Conservation (phyloP, 2,113 vertebrate species). For the Chloropsis cyanopogon region DNA sequence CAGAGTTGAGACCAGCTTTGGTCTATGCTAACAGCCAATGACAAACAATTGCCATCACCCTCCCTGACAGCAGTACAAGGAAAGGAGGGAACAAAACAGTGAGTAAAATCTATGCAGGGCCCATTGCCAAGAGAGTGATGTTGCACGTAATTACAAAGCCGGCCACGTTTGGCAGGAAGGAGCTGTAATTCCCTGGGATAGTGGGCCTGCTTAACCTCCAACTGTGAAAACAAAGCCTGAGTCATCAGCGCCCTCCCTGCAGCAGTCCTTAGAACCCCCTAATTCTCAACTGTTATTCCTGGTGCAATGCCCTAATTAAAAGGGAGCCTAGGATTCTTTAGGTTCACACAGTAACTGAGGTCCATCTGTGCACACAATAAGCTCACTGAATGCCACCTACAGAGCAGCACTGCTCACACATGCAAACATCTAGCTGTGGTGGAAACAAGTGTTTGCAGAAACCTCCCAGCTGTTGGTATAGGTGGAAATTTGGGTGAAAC, state of each 20-base stretch:
- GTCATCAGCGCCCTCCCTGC: background rate
- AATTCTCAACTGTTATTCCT: slow-evolving; percentile 25
- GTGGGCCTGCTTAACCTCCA: slow-evolving; percentile 30
- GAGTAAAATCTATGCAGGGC: slow-evolving; percentile 52
- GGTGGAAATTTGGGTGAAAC: background rate
- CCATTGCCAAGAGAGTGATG: slow-evolving; percentile 16
- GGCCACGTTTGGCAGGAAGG: slow-evolving; percentile 32
- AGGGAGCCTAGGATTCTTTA: background rate
- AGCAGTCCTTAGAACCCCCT: background rate
- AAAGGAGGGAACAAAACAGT: slow-evolving; percentile 9
- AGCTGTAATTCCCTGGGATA: slow-evolving; percentile 22
- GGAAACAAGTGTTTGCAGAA: background rate
- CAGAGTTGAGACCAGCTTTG: background rate
- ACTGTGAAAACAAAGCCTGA: slow-evolving; percentile 30
- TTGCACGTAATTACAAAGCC: slow-evolving; percentile 17
- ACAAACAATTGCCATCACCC: slow-evolving; percentile 28
- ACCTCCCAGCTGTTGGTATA: background rate
- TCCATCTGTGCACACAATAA: background rate
- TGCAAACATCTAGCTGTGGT: background rate
- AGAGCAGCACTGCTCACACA: background rate
- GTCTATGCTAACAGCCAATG: slow-evolving; percentile 5
- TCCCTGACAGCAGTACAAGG: slow-evolving; percentile 39
- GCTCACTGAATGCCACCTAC: background rate
- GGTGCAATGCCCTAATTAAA: slow-evolving; percentile 22
- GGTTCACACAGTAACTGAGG: background rate